Evolutionary conservation across 92 coral and sea anemone genomes (phyloP), one percentile per base, ranked within the genome.

Genomic region (Epizoanthus fatuus): DNA sequence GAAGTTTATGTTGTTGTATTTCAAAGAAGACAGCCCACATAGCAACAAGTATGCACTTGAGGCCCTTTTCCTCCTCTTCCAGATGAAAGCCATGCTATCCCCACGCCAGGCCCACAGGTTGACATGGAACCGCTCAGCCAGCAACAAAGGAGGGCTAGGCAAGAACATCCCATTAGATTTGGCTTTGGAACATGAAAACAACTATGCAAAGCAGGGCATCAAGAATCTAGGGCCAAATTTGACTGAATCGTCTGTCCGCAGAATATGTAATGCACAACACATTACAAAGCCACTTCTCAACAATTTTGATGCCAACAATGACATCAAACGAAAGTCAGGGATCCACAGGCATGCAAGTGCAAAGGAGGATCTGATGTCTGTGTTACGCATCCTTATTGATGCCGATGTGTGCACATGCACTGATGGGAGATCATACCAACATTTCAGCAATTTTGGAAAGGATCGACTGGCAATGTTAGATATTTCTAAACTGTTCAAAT

Each of bases 11-110:
- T 77, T 93, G 79, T 85, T 90, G 13, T 89, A 86, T 69, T 90
- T 93, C 79, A 93, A 83, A 57, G 79, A 65, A 45, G 91, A 90
- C 17, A 72, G 76, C 51, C 81, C 87, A 52, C 67, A 68, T 63
- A 86, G 86, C 58, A 73, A 66, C 52, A 93, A 93, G 83, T 93
- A 86, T 90, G 91, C 96, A 3, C 77, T 90, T 25, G 96, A 93
- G 87, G 93, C 93, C 10, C 89, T 90, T 58, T 79, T 86, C 83
- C 88, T 93, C 60, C 75, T 81, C 29, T 78, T 90, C 29, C 93
- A 93, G 51, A 69, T 84, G 22, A 73, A 93, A 4, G 79, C 90
- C 17, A 63, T 90, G 58, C 84, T 86, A 25, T 69, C 93, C 51
- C 89, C 90, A 44, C 83, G 79, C 53, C 90, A 90, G 63, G 92